Evolutionary conservation across 2,888 invertebrate species (phyloP).

Genomic region (Zeuzera pyrina): DNA sequence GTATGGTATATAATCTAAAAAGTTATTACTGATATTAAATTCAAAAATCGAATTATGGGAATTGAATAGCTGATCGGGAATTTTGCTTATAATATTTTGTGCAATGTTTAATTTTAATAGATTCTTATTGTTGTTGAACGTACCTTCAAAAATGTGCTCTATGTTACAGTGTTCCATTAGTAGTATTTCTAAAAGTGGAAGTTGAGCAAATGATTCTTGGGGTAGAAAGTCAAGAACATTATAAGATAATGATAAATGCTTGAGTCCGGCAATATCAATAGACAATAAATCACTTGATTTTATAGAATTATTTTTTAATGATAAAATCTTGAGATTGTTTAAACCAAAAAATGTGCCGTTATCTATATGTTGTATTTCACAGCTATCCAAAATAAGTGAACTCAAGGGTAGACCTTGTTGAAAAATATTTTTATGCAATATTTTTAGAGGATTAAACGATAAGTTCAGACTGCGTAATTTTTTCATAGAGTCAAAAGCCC

Average conservation of each 20-base stretch:
- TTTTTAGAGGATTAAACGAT: constrained; percentile 81
- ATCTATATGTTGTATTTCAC: constrained; percentile 82
- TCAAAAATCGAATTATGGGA: constrained; percentile 81
- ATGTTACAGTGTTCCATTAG: constrained; percentile 81
- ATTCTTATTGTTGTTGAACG: constrained; percentile 83
- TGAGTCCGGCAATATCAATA: constrained; percentile 82
- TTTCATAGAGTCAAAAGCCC: constrained; percentile 83
- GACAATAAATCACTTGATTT: constrained; percentile 78
- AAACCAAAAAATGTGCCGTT: constrained; percentile 82
- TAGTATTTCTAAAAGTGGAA: constrained; percentile 84
- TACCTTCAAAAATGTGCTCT: constrained; percentile 76
- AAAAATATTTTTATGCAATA: constrained; percentile 82
- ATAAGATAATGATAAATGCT: constrained; percentile 80
- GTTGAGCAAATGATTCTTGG: constrained; percentile 78
- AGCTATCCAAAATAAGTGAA: constrained; percentile 81
- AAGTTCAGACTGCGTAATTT: constrained; percentile 84
- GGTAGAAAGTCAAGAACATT: constrained; percentile 86
- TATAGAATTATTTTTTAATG: constrained; percentile 82
- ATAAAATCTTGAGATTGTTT: constrained; percentile 83
- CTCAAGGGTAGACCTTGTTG: constrained; percentile 84
- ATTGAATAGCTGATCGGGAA: constrained; percentile 79
- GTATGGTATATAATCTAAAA: constrained; percentile 83
- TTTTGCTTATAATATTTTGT: constrained; percentile 77
- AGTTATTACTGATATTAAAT: constrained; percentile 81
- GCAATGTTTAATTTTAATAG: constrained; percentile 81